Conservation (phyloP, 1,140 invertebrate genomes). For the Hestina assimilis region DNA sequence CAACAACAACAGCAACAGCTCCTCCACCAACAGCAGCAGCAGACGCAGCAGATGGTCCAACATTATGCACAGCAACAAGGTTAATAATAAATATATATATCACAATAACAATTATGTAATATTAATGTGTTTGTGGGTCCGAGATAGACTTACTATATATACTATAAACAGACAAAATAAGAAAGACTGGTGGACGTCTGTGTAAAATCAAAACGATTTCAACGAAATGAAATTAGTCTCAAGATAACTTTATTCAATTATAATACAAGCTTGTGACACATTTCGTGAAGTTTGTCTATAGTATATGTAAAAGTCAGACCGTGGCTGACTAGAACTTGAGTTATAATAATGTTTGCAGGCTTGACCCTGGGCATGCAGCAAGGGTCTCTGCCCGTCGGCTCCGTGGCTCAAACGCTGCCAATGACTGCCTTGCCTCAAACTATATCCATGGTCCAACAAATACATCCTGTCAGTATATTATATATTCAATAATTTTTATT, state of each 20-base stretch:
- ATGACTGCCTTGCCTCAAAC: slow-evolving; percentile 66
- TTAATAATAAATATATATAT: slow-evolving; percentile 15
- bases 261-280: too few species aligned
- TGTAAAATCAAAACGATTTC: too few species aligned
- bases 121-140: neutral
- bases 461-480: slow-evolving; percentile 57
- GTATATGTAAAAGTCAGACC: too few species aligned
- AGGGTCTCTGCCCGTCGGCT: slow-evolving; percentile 56
- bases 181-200: too few species aligned
- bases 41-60: slow-evolving; percentile 60
- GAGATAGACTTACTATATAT: neutral
- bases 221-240: too few species aligned
- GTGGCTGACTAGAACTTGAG: too few species aligned
- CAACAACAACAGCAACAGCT: slow-evolving; percentile 61
- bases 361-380: slow-evolving; percentile 68
- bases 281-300: too few species aligned
- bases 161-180: neutral
- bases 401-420: slow-evolving; percentile 62
- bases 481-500: neutral
- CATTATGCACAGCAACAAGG: slow-evolving; percentile 67
- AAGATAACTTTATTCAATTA: too few species aligned
- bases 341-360: slow-evolving; percentile 33
- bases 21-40: slow-evolving; percentile 58
- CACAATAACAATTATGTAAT: neutral
- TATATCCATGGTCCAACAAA: slow-evolving; percentile 73